Base-by-base conservation (phyloP, 2,888 invertebrate species). In the Smittia sp. region DNA sequence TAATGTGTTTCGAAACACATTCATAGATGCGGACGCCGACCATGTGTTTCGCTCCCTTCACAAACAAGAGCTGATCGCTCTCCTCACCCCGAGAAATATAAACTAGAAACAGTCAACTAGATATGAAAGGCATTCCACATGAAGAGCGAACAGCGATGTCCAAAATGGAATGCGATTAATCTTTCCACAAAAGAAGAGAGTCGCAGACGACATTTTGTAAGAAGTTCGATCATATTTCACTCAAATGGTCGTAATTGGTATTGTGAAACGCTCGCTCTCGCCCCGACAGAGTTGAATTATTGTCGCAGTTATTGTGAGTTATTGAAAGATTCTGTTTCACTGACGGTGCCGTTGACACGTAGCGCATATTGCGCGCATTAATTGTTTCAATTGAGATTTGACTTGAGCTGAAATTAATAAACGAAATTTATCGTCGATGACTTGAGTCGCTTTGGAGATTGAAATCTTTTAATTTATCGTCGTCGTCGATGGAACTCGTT, bases 161-260 rank as follows among this genome's bases (percentile, higher is more conserved):
- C 46, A 46, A 46, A 46, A 46, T 46, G 46, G 46, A 46, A 46
- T 46, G 46, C 46, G 2, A 46, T 46, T 46, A 46, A 46, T 46
- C 46, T 46, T 46, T n/a, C 2, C n/a, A 11, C 15, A 15, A 46
- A 11, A 46, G 15, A 46, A 46, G 15, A 46, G 15, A 46, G 15
- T 11, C 46, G 46, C n/a, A 15, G 11, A n/a, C 46, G 46, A 46
- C 46, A 46, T 46, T 46, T 46, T 46, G 46, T 46, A 46, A 46
- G 46, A 46, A 46, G 15, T 46, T 46, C 46, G 46, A 46, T 46
- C 46, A 46, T 46, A 46, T 46, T 46, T 46, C 46, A 46, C 46
- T 46, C 46, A 46, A 46, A 46, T 46, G 46, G 46, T 46, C 46
- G 46, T 46, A n/a, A 46, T 11, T 46, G 46, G 15, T 46, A 15